These are phyloP conservation scores for Fistularia tabacaria DNA, from an alignment of 2,797 vertebrate genomes.

Conservation along the genomic window DNA sequence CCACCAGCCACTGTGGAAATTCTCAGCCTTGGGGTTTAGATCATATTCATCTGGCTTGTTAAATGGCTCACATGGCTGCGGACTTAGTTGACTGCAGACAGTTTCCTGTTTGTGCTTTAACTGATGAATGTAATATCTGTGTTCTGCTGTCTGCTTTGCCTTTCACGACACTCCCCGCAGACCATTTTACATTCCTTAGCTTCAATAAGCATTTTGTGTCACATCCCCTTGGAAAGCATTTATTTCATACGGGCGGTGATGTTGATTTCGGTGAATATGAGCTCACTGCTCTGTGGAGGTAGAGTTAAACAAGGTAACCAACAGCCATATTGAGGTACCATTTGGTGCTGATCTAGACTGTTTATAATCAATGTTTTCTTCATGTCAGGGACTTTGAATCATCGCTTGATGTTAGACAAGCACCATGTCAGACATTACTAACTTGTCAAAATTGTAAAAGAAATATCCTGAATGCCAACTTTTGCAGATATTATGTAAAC, in stretches of 20 bases:
- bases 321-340: conserved; percentile 9
- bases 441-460: too few species aligned
- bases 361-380: background rate
- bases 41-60: conserved; percentile 4
- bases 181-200: conserved; percentile 3
- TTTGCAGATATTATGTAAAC: too few species aligned
- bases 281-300: background rate
- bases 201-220: conserved; percentile 19
- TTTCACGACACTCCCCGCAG: conserved; percentile 2
- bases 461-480: too few species aligned
- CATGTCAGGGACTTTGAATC: conserved; percentile 3
- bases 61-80: background rate
- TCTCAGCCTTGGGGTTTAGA: conserved; percentile 1
- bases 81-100: background rate
- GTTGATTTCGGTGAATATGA: conserved; percentile 5
- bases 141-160: conserved; percentile 29
- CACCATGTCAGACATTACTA: background rate
- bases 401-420: background rate
- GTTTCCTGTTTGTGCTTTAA: conserved; percentile 24
- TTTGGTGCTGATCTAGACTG: conserved; percentile 1
- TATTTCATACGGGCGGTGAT: conserved; percentile 5
- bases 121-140: conserved; percentile 60
- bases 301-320: background rate
- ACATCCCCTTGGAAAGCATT: conserved; percentile 14
- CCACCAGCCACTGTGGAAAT: conserved; percentile 16